A percentile compares a stretch with the other conserved stretches of the same genome.
Evolutionary conservation across 2,113 vertebrate species (phyloP).

Genomic region (Thalassarche chlororhynchos): DNA sequence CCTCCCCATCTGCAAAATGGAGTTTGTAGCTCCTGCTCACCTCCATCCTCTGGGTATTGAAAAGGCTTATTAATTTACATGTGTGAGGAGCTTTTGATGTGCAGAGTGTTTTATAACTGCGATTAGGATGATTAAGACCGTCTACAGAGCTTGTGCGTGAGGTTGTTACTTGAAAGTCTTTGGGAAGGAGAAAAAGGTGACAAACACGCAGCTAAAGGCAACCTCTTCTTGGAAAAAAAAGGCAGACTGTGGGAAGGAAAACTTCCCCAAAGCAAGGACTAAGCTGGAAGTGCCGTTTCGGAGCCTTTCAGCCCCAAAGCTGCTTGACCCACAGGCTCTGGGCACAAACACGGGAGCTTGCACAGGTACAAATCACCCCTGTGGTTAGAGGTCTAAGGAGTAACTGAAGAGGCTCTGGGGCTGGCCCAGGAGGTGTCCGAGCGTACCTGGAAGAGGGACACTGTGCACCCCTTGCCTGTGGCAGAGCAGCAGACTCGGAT

Average conservation of each 20-base stretch:
- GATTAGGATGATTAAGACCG: background rate
- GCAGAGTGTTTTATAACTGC: background rate
- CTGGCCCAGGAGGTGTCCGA: background rate
- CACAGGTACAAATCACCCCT: background rate
- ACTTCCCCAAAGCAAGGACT: background rate
- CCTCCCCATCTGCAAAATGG: background rate
- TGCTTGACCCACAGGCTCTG: background rate
- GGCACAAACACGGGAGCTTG: background rate
- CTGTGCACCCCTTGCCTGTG: background rate
- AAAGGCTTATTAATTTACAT: background rate
- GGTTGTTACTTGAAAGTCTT: background rate
- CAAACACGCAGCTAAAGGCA: background rate
- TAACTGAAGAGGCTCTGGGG: background rate
- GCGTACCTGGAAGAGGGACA: background rate
- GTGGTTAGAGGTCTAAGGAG: background rate
- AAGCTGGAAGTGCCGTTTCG: background rate
- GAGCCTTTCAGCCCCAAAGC: background rate
- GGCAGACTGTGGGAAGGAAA: background rate
- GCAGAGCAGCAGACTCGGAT: background rate
- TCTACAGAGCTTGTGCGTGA: background rate
- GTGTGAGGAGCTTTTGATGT: background rate
- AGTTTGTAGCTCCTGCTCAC: background rate
- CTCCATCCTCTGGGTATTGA: background rate
- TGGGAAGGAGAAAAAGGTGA: background rate
- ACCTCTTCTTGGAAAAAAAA: background rate